Percentiles rank a stretch among this genome's conserved stretches.
Conservation (phyloP, 2,113 vertebrate genomes). For the Peromyscus maniculatus region DNA sequence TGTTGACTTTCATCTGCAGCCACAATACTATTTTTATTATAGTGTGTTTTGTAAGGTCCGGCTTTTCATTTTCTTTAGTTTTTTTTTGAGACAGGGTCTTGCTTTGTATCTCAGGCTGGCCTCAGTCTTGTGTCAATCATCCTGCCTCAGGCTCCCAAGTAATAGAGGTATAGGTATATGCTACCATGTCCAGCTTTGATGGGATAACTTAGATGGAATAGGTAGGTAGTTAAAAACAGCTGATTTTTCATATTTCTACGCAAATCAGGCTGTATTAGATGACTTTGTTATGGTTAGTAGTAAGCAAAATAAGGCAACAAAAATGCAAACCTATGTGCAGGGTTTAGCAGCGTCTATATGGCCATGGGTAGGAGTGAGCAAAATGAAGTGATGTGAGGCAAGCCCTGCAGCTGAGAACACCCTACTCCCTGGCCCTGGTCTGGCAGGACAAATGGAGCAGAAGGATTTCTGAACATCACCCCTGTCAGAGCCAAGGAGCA, state of each 20-base stretch:
- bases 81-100: background rate
- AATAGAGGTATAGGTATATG: background rate
- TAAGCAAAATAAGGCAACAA: background rate
- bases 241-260: background rate
- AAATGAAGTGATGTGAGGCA: background rate
- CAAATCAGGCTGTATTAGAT: background rate
- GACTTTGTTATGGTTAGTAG: background rate
- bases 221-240: background rate
- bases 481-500: background rate
- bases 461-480: background rate
- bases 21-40: background rate
- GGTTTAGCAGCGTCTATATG: background rate
- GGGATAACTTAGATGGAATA: background rate
- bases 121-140: background rate
- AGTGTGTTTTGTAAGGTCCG: background rate
- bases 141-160: background rate
- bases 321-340: background rate
- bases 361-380: background rate
- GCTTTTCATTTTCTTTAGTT: background rate
- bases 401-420: background rate
- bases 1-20: background rate
- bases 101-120: background rate
- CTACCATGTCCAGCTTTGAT: background rate
- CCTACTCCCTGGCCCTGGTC: background rate
- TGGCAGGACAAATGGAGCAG: background rate